phyloP scores from a whole-genome alignment of 2,888 invertebrate species.

The Onthophagus sagittarius region DNA sequence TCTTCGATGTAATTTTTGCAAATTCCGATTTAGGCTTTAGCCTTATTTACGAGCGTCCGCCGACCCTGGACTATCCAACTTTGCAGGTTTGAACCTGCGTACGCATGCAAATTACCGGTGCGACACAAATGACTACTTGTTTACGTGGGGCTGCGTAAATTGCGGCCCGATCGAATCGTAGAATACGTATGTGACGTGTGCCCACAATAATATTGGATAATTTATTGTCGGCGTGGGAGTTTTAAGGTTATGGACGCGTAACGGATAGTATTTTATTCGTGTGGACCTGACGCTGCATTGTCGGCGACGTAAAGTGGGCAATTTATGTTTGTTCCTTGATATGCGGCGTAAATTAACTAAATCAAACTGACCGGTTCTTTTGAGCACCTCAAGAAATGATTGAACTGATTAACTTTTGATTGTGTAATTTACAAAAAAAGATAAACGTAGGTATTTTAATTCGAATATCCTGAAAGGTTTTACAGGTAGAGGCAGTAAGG shows the following conservation, averaged over 20 bases:
- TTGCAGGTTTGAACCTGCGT: background rate
- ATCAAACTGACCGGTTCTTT: background rate
- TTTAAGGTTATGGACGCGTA: slow-evolving; percentile 19
- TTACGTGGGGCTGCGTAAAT: slow-evolving; percentile 26
- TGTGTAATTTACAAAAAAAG: too few species aligned
- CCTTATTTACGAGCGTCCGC: slow-evolving; percentile 5
- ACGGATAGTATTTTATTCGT: slow-evolving; percentile 13
- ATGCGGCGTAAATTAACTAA: background rate
- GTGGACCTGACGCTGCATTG: slow-evolving; percentile 10
- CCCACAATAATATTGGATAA: background rate
- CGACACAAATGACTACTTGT: slow-evolving; percentile 27
- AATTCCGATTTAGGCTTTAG: background rate
- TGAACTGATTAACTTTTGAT: too few species aligned
- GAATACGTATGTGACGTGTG: slow-evolving; percentile 3
- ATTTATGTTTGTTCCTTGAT: background rate
- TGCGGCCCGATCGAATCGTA: slow-evolving; percentile 23
- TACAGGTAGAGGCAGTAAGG: background rate
- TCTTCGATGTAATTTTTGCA: background rate
- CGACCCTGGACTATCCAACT: background rate
- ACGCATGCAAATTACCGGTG: slow-evolving; percentile 9
- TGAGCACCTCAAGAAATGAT: background rate
- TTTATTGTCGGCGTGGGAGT: background rate
- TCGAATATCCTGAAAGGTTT: background rate
- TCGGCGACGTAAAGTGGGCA: background rate
- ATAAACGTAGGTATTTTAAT: too few species aligned